phyloP scores from a whole-genome alignment of 1,140 invertebrate species.

The Forficula auricularia region DNA sequence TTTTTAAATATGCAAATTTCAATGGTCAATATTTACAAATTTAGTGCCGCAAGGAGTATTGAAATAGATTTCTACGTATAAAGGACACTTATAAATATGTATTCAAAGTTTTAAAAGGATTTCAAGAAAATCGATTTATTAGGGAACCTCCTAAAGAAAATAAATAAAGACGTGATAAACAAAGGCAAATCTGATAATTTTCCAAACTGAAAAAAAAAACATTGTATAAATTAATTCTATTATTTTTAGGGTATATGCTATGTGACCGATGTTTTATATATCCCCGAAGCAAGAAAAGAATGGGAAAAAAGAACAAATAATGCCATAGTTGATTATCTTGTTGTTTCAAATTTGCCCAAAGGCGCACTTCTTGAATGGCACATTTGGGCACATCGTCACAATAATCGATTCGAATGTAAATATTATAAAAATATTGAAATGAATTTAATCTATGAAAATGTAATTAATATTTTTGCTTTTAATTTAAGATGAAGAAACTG shows the following conservation, averaged over 20 bases:
- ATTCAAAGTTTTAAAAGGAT: too few species aligned
- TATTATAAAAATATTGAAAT: conserved; percentile 13
- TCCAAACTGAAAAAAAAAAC: too few species aligned
- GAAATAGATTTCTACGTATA: too few species aligned
- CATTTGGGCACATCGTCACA: conserved; percentile 71
- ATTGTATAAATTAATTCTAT: conserved; percentile 5
- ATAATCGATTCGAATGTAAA: conserved; percentile 71
- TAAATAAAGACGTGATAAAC: too few species aligned
- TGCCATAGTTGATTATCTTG: conserved; percentile 70
- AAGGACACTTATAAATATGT: too few species aligned
- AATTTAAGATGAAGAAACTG: conserved; percentile 68
- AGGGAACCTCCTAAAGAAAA: too few species aligned
- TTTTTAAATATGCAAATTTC: too few species aligned
- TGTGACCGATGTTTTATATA: conserved; percentile 47
- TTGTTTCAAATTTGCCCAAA: conserved; percentile 59
- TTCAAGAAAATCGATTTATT: too few species aligned
- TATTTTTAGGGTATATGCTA: conserved; percentile 55
- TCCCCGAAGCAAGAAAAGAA: conserved; percentile 51
- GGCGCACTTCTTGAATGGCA: conserved; percentile 80
- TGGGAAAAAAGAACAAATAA: conserved; percentile 72
- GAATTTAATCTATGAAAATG: neutral
- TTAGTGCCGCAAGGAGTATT: too few species aligned
- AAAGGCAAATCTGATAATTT: too few species aligned
- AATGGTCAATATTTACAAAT: too few species aligned
- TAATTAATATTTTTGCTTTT: too few species aligned